These are phyloP conservation scores for Trichomalopsis sarcophagae DNA, from an alignment of 1,140 invertebrate genomes.

Conservation along the genomic window DNA sequence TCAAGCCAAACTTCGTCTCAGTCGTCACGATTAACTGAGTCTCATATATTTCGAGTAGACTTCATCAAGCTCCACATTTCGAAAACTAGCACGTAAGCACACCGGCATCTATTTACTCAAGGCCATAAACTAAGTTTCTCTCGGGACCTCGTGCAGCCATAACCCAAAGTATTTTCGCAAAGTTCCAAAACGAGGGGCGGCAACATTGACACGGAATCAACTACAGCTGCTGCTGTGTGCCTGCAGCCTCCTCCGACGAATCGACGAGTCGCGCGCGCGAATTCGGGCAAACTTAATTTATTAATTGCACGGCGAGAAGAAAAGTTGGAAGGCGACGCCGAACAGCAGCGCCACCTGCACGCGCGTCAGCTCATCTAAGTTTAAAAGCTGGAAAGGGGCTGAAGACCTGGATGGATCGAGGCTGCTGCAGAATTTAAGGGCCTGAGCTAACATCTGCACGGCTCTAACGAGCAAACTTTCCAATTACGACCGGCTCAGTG, in stretches of 20 bases:
- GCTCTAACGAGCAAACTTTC: conserved; percentile 3
- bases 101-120: neutral
- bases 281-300: conserved; percentile 6
- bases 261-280: neutral
- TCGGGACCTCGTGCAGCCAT: neutral
- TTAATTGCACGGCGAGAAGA: neutral
- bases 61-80: neutral
- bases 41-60: neutral
- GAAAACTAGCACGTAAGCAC: neutral
- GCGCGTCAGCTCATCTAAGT: neutral
- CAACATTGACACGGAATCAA: neutral
- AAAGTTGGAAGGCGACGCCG: conserved; percentile 2
- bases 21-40: neutral
- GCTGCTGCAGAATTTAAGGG: neutral
- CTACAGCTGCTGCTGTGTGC: neutral
- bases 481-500: neutral
- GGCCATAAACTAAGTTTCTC: neutral
- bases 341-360: conserved; percentile 19
- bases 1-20: neutral
- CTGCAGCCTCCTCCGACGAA: neutral
- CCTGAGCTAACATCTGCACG: neutral
- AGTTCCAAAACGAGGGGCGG: neutral
- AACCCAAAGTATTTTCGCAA: conserved; percentile 1
- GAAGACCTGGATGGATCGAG: neutral
- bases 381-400: neutral